These are phyloP conservation scores for Caenorhabditis virilis DNA, from an alignment of 2,888 invertebrate genomes.

Conservation along the genomic window DNA sequence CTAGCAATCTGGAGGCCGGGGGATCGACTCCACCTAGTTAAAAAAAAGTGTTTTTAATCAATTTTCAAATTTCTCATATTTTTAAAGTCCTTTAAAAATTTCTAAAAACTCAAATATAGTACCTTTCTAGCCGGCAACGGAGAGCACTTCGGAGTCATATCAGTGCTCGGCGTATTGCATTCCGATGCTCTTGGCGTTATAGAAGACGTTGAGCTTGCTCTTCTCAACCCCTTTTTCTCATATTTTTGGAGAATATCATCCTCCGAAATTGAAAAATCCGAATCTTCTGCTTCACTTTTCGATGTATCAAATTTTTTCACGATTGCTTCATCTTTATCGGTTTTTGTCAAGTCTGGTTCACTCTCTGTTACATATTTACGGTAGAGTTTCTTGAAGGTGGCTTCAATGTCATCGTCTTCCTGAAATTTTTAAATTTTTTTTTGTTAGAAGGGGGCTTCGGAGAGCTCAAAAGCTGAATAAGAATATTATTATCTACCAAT, in stretches of 20 bases:
- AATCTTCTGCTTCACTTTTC: conserved; percentile 19
- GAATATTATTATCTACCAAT: no score
- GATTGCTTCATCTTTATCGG: conserved; percentile 1
- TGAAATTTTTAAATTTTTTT: no score
- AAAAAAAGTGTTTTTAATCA: no score
- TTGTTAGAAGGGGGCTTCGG: no score
- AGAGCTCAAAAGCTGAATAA: no score
- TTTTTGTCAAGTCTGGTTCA: conserved; percentile 20
- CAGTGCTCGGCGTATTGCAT: conserved; percentile 29
- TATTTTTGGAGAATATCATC: conserved; percentile 12
- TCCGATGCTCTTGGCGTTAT: conserved; percentile 30
- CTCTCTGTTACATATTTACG: conserved; percentile 46
- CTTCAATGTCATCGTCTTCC: conserved; percentile 44
- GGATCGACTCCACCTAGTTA: no score
- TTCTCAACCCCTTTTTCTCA: conserved; percentile 14
- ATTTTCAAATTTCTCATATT: neutral
- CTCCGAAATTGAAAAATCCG: conserved; percentile 13
- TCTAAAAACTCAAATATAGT: neutral
- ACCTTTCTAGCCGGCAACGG: conserved; percentile 20
- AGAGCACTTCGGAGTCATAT: conserved; percentile 34
- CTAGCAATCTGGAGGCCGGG: no score
- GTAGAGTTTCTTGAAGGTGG: conserved; percentile 47
- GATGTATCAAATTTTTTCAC: conserved; percentile 15
- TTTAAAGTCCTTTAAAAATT: no score
- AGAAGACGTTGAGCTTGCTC: conserved; percentile 23